These are phyloP conservation scores for Nannoperca australis DNA, from an alignment of 2,797 vertebrate genomes.

Conservation along the genomic window DNA sequence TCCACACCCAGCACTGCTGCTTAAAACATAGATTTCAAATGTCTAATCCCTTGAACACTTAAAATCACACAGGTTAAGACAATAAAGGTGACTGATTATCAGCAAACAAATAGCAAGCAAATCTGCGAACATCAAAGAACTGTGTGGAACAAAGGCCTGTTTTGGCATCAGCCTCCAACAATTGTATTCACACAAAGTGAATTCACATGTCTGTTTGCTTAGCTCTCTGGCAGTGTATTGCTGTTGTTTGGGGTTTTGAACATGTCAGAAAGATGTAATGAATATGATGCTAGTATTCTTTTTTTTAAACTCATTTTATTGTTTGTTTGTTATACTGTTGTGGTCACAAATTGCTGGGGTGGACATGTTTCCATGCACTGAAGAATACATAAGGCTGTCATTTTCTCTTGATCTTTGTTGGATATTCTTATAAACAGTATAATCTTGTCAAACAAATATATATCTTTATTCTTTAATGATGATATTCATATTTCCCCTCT, in stretches of 20 bases:
- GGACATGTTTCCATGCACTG: conserved; percentile 62
- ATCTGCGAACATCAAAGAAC: conserved; percentile 35
- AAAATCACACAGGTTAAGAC: conserved; percentile 13
- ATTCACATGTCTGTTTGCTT: conserved; percentile 56
- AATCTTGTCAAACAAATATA: conserved; percentile 57
- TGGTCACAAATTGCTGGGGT: conserved; percentile 64
- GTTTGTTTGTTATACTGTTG: conserved; percentile 71
- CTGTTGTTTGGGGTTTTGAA: conserved; percentile 61
- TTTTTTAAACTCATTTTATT: conserved; percentile 48
- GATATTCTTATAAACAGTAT: conserved; percentile 44
- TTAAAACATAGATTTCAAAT: conserved; percentile 28
- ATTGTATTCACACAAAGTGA: conserved; percentile 57
- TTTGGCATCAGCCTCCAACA: conserved; percentile 44
- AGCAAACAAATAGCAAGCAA: conserved; percentile 30
- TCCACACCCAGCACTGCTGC: conserved; percentile 57
- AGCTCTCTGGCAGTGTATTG: conserved; percentile 53
- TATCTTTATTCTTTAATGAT: conserved; percentile 46
- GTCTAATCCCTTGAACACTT: conserved; percentile 19
- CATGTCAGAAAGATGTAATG: conserved; percentile 66
- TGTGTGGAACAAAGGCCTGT: conserved; percentile 26
- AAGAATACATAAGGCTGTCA: conserved; percentile 55
- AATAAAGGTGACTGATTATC: conserved; percentile 25
- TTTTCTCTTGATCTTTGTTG: conserved; percentile 61
- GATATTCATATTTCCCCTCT: conserved; percentile 33
- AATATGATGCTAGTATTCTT: conserved; percentile 52